Evolutionary conservation across 2,113 vertebrate genomes (phyloP), one percentile per base, ranked within the genome.

Genomic region (Gambusia affinis): DNA sequence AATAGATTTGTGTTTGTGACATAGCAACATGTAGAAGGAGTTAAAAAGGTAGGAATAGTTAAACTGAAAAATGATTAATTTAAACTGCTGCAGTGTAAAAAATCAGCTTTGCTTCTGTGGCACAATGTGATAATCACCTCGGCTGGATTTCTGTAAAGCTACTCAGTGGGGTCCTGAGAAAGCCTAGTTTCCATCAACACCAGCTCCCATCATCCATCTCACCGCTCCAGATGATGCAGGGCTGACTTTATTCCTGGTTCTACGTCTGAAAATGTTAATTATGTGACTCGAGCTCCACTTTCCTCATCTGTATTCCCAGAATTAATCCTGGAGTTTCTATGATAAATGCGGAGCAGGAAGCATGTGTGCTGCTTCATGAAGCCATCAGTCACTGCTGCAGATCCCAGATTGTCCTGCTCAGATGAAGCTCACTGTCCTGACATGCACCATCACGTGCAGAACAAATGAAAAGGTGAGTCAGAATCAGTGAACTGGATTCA

Each of bases 241-340:
- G 70, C 42, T 73, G 76, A 85, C 82, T 87, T 89, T 86, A 82
- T 75, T 72, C 0, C 42, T 12, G 64, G 72, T 74, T 82, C 86
- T 64, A 78, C 86, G 72, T 86, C 64, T 6, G 67, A 33, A 76
- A 84, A 84, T 64, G 80, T 86, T 88, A 88, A 87, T 90, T 87
- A 87, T 84, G 77, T 75, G 76, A 80, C 73, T 65, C 67, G 68
- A 72, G 44, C 70, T 75, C 67, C 64, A n/a, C 51, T 80, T 67
- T 66, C 65, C 66, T 66, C 62, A 76, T 66, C 77, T 79, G 74
- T 76, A 75, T 77, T 82, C 70, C 57, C 60, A 27, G 60, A 73
- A 73, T 76, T 85, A 86, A 85, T 82, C 73, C 72, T 66, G 6
- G 19, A 24, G 69, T 42, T 27, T n/a, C 22, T 27, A 64, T 70